These are phyloP conservation scores for Mesorhabditis belari DNA, from an alignment of 2,888 invertebrate species.

Conservation along the genomic window DNA sequence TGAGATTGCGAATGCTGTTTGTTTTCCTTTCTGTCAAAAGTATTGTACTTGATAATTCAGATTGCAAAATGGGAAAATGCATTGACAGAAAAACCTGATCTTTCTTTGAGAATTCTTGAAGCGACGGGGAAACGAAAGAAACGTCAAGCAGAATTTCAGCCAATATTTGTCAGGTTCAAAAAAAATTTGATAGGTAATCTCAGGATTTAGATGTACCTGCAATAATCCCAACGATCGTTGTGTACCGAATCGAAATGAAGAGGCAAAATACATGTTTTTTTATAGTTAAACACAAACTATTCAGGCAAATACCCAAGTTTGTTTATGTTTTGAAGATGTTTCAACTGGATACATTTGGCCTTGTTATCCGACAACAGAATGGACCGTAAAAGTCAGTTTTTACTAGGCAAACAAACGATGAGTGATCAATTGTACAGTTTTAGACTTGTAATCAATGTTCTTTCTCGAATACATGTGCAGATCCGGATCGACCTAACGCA, in stretches of 20 bases:
- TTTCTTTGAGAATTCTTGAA: constrained; percentile 19
- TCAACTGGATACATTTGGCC: constrained; percentile 52
- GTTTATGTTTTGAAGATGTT: constrained; percentile 51
- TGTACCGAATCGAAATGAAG: not conserved
- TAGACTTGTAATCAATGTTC: constrained; percentile 47
- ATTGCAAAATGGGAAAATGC: constrained; percentile 5
- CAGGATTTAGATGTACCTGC: not conserved
- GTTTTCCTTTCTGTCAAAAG: not conserved
- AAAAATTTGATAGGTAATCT: not conserved
- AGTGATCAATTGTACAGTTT: not conserved
- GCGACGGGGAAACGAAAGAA: constrained; percentile 3
- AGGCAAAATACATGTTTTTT: constrained; percentile 12
- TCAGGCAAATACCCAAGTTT: constrained; percentile 44
- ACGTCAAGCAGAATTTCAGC: constrained; percentile 36
- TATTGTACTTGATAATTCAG: not conserved
- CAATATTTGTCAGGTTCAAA: constrained; percentile 37
- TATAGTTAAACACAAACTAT: too few species aligned
- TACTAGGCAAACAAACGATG: not conserved
- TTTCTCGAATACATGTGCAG: constrained; percentile 48
- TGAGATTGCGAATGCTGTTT: not conserved
- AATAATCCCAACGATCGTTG: not conserved
- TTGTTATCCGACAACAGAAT: constrained; percentile 45
- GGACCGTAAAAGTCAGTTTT: constrained; percentile 43
- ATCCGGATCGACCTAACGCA: constrained; percentile 47
- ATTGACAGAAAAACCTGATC: constrained; percentile 1